These are phyloP conservation scores for Brachycybe producta DNA, from an alignment of 2,888 invertebrate species.

Conservation along the genomic window DNA sequence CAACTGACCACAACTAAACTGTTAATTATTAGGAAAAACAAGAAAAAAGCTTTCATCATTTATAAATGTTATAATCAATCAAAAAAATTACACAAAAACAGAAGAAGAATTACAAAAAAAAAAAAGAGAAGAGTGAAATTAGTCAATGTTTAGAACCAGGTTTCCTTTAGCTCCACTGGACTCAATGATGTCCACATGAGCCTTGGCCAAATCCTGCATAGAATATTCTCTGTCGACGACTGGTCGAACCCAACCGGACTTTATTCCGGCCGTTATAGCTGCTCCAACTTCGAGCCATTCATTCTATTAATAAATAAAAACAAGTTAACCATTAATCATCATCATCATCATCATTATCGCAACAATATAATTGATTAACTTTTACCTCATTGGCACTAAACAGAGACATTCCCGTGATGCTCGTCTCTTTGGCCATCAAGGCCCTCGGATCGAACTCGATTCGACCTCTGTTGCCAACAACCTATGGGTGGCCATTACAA, in stretches of 20 bases:
- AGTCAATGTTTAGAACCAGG: slow-evolving; percentile 23
- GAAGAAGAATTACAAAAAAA: no score
- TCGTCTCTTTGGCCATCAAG: slow-evolving; percentile 34
- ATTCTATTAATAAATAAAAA: slow-evolving; percentile 29
- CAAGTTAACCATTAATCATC: not conserved
- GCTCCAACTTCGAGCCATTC: slow-evolving; percentile 33
- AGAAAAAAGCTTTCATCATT: no score
- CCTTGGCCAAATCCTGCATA: slow-evolving; percentile 33
- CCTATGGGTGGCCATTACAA: slow-evolving; percentile 29
- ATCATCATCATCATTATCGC: no score
- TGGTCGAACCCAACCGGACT: slow-evolving; percentile 36
- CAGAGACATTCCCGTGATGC: slow-evolving; percentile 32
- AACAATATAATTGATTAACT: not conserved
- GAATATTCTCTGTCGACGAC: slow-evolving; percentile 34
- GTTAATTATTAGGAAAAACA: no score
- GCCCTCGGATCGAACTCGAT: slow-evolving; percentile 34
- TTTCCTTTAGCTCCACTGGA: slow-evolving; percentile 30
- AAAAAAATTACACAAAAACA: no score
- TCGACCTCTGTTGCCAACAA: slow-evolving; percentile 38
- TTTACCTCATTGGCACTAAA: slow-evolving; percentile 21
- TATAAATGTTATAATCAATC: no score
- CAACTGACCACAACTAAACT: no score
- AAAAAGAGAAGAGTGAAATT: no score
- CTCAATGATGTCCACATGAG: slow-evolving; percentile 37
- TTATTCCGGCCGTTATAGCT: slow-evolving; percentile 34